Evolutionary conservation across 2,797 vertebrate species (phyloP), one percentile per base, ranked within the genome.

Genomic region (Enteromius paludinosus): DNA sequence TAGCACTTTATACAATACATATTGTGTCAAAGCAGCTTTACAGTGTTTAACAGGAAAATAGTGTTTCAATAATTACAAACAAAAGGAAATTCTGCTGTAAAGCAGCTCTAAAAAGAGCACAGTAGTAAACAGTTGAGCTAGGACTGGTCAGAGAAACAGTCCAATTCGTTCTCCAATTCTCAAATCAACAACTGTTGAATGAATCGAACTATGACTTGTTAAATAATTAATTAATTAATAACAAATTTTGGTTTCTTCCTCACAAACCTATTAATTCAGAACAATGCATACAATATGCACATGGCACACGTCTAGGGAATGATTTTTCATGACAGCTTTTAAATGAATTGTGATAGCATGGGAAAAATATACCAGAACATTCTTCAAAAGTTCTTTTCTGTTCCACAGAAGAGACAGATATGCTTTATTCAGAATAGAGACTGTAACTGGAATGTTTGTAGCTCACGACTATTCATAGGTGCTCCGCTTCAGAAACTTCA

Each of bases 391-490:
- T 11, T 59, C 0, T 74, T 25, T 74, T 41, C 14, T n/a, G 18
- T 23, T 73, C 47, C 47, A 35, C 47, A 73, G 11, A 73, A 15
- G 30, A 72, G 20, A 33, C 10, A 7, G 28, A 71, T 45, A 45
- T 43, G 25, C 43, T 62, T 25, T 25, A 45, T 62, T 81, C 20
- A 49, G 28, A 72, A 25, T 25, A 49, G 9, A 15, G 20, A 33
- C 30, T 43, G 23, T 79, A 30, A 61, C 66, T 72, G 79, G 43
- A 64, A 72, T 49, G 69, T 49, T 71, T 71, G 41, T 80, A 71
- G 28, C 78, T 41, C 33, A 45, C 45, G 38, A 14, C 54, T 28
- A 25, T 79, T 41, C 15, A 59, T 61, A 35, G 38, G 66, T 59
- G 66, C 25, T 45, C 54, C 45, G 35, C 47, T 65, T 70, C 38